phyloP scores from a whole-genome alignment of 2,888 invertebrate species.

The Pammene fasciana region DNA sequence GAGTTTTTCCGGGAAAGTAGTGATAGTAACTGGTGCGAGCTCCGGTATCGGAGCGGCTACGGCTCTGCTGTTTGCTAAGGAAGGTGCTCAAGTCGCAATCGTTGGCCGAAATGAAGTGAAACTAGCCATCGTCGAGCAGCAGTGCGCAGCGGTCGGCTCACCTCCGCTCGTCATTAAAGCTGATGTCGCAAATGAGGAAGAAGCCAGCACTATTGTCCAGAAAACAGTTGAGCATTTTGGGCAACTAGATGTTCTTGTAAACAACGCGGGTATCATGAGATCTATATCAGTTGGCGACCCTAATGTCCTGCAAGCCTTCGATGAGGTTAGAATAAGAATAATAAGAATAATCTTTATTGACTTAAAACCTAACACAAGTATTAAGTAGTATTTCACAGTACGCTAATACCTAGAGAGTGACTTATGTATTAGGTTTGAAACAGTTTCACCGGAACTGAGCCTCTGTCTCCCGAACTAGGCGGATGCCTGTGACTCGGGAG shows the following conservation, averaged over 20 bases:
- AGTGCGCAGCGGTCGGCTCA: neutral
- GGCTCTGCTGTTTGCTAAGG: constrained; percentile 5
- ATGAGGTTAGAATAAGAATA: too few species aligned
- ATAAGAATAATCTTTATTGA: too few species aligned
- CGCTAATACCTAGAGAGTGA: too few species aligned
- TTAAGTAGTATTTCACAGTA: too few species aligned
- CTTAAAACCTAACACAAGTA: too few species aligned
- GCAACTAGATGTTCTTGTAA: constrained; percentile 10
- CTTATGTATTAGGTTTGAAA: too few species aligned
- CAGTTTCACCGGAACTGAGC: too few species aligned
- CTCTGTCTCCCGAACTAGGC: too few species aligned
- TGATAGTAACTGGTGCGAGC: constrained; percentile 10
- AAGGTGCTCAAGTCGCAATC: constrained; percentile 9
- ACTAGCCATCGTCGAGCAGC: neutral
- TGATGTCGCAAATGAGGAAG: constrained; percentile 5
- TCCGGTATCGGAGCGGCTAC: constrained; percentile 11
- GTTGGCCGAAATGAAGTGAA: constrained; percentile 5
- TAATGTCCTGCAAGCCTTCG: constrained; percentile 1
- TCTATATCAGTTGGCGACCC: neutral
- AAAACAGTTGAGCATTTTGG: constrained; percentile 8
- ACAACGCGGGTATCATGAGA: constrained; percentile 12
- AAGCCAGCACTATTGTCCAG: constrained; percentile 6
- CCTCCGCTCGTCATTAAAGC: constrained; percentile 14
- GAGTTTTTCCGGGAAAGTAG: constrained; percentile 19
- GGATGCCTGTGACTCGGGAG: too few species aligned